Percentiles rank a stretch among this genome's conserved stretches.
These are phyloP conservation scores for Meriones psammophilus DNA, from an alignment of 2,797 vertebrate genomes.

Conservation along the genomic window DNA sequence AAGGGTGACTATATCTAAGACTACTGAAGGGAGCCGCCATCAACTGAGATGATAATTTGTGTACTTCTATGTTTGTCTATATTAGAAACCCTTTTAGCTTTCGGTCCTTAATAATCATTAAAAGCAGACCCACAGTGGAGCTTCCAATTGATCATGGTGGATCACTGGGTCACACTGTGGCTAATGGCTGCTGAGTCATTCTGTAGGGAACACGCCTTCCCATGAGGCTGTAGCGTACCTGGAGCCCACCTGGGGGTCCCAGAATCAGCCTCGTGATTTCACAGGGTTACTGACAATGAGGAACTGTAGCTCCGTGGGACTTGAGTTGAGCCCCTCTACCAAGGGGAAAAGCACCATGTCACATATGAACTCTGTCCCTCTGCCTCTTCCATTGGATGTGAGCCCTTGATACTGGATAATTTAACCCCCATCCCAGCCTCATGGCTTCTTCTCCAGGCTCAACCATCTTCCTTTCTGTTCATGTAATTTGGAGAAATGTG, in stretches of 20 bases:
- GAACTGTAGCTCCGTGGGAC: neutral
- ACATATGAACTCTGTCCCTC: neutral
- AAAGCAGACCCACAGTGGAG: neutral
- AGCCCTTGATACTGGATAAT: neutral
- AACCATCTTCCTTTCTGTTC: neutral
- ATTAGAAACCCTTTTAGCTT: neutral
- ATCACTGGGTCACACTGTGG: fast-evolving
- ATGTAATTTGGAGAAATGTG: constrained; percentile 5
- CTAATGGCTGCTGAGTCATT: fast-evolving
- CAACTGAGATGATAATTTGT: neutral
- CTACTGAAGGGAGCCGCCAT: neutral
- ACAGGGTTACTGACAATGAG: neutral
- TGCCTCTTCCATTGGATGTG: neutral
- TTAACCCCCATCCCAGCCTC: neutral
- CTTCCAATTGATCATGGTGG: neutral
- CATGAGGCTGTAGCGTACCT: neutral
- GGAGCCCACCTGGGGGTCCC: neutral
- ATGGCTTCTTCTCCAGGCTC: fast-evolving
- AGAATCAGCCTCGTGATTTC: neutral
- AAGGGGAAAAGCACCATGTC: neutral
- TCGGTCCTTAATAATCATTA: constrained; percentile 37
- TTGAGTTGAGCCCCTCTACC: neutral
- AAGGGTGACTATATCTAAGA: constrained; percentile 13
- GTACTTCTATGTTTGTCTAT: neutral
- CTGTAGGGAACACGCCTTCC: neutral